Evolutionary conservation across 2,888 invertebrate species (phyloP).

Genomic region (Amblyteles armatorius): DNA sequence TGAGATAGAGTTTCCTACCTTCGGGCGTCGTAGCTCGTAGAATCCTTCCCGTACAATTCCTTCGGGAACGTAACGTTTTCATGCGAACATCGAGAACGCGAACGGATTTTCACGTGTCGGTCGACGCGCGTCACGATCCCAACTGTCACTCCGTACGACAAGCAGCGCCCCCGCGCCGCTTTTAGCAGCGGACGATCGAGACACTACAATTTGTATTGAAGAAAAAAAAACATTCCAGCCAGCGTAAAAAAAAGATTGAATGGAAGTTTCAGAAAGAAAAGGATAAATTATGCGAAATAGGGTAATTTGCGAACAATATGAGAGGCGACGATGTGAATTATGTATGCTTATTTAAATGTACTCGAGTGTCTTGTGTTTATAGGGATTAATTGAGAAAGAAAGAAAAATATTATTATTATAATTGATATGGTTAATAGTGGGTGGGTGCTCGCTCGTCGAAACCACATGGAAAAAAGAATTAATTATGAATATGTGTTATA

Average conservation of each 20-base stretch:
- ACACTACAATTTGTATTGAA: slow-evolving; percentile 14
- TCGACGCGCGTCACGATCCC: slow-evolving; percentile 18
- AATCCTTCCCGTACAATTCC: background rate
- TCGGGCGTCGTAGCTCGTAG: slow-evolving; percentile 8
- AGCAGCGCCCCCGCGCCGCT: slow-evolving; percentile 2
- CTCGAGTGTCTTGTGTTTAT: slow-evolving; percentile 54
- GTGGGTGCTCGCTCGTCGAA: slow-evolving; percentile 75
- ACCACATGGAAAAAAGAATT: slow-evolving; percentile 53
- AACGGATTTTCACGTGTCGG: background rate
- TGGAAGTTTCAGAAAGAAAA: background rate
- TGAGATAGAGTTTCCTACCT: slow-evolving; percentile 23
- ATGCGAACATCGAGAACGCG: background rate
- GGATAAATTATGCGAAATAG: slow-evolving; percentile 37
- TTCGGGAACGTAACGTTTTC: background rate
- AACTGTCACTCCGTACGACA: slow-evolving; percentile 1
- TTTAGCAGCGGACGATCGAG: slow-evolving; percentile 2
- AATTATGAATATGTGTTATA: slow-evolving; percentile 69
- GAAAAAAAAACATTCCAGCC: slow-evolving; percentile 48
- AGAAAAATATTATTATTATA: slow-evolving; percentile 63
- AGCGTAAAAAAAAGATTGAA: slow-evolving; percentile 19
- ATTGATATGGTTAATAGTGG: slow-evolving; percentile 71
- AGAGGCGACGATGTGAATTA: slow-evolving; percentile 56
- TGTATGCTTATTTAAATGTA: slow-evolving; percentile 61
- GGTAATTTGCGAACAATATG: slow-evolving; percentile 16
- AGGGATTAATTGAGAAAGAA: slow-evolving; percentile 50